Base-by-base conservation (phyloP, 2,113 vertebrate genomes). In the Chamaetylas fuelleborni region DNA sequence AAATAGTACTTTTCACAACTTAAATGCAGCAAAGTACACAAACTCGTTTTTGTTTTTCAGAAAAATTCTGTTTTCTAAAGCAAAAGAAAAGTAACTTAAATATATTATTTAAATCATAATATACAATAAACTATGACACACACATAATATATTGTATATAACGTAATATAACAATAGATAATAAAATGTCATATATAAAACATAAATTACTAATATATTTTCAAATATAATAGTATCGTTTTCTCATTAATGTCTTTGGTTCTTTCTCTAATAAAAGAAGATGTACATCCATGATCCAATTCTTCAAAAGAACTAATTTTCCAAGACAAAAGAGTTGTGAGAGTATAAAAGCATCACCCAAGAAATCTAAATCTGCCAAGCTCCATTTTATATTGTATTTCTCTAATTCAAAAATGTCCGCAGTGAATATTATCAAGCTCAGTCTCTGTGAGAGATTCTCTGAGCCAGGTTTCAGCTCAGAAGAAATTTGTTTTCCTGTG, bases 401-500 rank as follows among this genome's bases (percentile, higher is more conserved):
- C 42, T 95, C 57, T 33, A 47, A 82, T 42, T 70, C 81, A 93
- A 45, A 93, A 91, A 58, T 6, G 7, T 51, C 80, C 92, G 42
- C 76, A 80, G 85, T 33, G 47, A 66, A 67, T 90, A 81, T 81
- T 86, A 83, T 40, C 71, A 61, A 87, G 70, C 51, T 80, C 78
- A 62, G 33, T 34, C 26, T 77, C 54, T 70, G 22, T 58, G 71
- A 70, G 34, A 82, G 34, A 82, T 51, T 74, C 34, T 81, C 45
- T 69, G 74, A 94, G 66, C 36, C 58, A 72, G 14, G 22, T 76
- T 88, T 94, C 47, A 86, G 40, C 38, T 65, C 47, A 69, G 67
- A 92, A 95, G 47, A 80, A 91, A 82, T 90, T 73, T 25, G 31
- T 92, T 95, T 92, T 81, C 81, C 34, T 66, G 18, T 43, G 71